A percentile compares a stretch with the other conserved stretches of the same genome.
These are phyloP conservation scores for Heloderma charlesbogerti DNA, from an alignment of 2,113 vertebrate species.

Conservation along the genomic window DNA sequence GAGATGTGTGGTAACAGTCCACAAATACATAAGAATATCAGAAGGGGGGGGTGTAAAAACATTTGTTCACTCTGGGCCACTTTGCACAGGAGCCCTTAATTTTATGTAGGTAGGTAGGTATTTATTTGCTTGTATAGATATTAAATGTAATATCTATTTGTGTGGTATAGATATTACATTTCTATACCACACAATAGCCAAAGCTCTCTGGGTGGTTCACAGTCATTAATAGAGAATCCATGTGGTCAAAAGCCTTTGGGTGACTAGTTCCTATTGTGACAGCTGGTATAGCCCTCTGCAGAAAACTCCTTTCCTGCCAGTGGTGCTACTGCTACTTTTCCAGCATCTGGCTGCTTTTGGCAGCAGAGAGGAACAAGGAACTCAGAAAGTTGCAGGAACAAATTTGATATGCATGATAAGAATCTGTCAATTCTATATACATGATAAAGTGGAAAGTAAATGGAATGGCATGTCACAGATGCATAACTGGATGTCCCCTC, in stretches of 20 bases:
- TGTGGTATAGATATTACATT: too few species aligned
- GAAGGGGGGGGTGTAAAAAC: background rate
- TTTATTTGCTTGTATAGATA: too few species aligned
- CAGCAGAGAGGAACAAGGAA: background rate
- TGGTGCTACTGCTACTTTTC: background rate
- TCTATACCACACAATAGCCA: too few species aligned
- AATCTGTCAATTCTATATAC: background rate
- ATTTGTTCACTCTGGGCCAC: background rate
- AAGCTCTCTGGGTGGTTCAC: too few species aligned
- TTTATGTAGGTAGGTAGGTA: too few species aligned
- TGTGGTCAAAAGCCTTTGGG: background rate
- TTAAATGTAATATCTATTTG: too few species aligned
- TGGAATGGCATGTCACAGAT: accelerated
- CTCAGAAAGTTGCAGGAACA: background rate
- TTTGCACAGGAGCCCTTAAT: background rate
- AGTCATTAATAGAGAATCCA: background rate
- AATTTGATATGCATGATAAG: too few species aligned
- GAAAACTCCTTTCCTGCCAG: background rate
- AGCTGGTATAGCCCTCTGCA: background rate
- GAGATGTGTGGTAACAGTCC: background rate
- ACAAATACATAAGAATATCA: background rate
- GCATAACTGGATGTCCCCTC: background rate
- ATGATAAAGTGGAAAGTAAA: too few species aligned
- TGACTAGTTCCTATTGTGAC: background rate
- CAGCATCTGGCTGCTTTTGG: background rate